Evolutionary conservation across 1,140 invertebrate genomes (phyloP), one percentile per base, ranked within the genome.

Genomic region (Penaeus japonicus): DNA sequence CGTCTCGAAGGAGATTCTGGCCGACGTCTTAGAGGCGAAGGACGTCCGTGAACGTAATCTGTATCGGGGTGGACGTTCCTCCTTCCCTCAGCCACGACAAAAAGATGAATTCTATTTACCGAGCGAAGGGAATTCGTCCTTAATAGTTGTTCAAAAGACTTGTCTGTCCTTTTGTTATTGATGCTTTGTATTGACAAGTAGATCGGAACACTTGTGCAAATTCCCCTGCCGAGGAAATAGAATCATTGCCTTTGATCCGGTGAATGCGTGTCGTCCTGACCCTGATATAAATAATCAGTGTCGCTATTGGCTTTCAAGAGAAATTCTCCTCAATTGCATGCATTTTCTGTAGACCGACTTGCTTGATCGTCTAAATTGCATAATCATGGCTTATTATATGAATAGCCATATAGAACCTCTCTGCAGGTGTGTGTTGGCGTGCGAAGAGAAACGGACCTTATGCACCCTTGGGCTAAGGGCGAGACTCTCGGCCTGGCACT

Each of bases 291-390:
- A 85, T 85, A 62, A 85, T 85, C 55, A 79, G 53, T 35, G 27
- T 32, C 53, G n/a, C 73, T 59, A 78, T 85, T 85, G 84, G 47
- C 84, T 78, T 85, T 85, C 84, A 85, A n/a, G 75, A 78, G 84
- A 85, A 78, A 78, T 85, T 78, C 27, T 78, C 27, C 32, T 55
- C 84, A 85, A 85, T 85, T 85, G 84, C 84, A 39, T 85, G 84
- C 75, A 59, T 85, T 79, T 85, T 85, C 84, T 62, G 32, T 30
- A 79, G 75, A 78, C 75, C 30, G 84, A 78, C 84, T 85, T 78
- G 84, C 84, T 73, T 85, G 84, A 85, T 85, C 54, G 30, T 59
- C 75, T 32, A 85, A 85, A 85, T 79, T 85, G 53, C 84, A 79
- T 85, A 85, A 85, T 85, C 84, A 47, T 62, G 53, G 18, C 30